Evolutionary conservation across 1,140 invertebrate species (phyloP), one percentile per base, ranked within the genome.

Genomic region (Tigriopus japonicus): DNA sequence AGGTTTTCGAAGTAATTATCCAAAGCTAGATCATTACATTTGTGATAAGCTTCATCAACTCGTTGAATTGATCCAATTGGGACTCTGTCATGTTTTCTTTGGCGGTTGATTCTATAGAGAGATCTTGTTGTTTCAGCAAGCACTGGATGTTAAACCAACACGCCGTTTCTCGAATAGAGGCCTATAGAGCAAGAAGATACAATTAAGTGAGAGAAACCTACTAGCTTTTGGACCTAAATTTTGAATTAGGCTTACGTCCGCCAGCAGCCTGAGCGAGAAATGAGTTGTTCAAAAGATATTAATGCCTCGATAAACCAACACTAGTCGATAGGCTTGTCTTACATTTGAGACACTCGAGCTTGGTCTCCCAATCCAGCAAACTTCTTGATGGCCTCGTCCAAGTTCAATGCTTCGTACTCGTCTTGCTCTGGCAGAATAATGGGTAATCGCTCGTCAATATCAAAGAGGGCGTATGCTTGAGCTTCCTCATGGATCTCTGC

Each of bases 401-500:
- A 17, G 12, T 49, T 21, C 21, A 49, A 15, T 15, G 45, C n/a
- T 12, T 49, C 21, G 45, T 49, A 49, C n/a, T 49, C 45, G 21
- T 15, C 45, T 12, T 49, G n/a, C n/a, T 49, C 45, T 3, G 56
- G 56, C n/a, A 58, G 7, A 35, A n/a, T 13, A 35, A 23, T 42
- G 40, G 40, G 21, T 6, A 58, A 42, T n/a, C n/a, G 3, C 12
- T 23, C 12, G 42, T 58, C 56, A 10, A 58, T 58, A n/a, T 41
- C 56, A 6, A 14, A 28, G 2, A n/a, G 7, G 13, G 56, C 40
- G 21, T 41, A 58, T 2, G 56, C 56, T 9, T 41, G 24, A 58
- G 56, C 56, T 58, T 28, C 21, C 13, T 58, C 56, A 7, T 42
- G n/a, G 7, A 58, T 58, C 56, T 58, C 56, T 17, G 40, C 56